These are phyloP conservation scores for Philotrypesis tridentata DNA, from an alignment of 1,140 invertebrate genomes.

Conservation along the genomic window DNA sequence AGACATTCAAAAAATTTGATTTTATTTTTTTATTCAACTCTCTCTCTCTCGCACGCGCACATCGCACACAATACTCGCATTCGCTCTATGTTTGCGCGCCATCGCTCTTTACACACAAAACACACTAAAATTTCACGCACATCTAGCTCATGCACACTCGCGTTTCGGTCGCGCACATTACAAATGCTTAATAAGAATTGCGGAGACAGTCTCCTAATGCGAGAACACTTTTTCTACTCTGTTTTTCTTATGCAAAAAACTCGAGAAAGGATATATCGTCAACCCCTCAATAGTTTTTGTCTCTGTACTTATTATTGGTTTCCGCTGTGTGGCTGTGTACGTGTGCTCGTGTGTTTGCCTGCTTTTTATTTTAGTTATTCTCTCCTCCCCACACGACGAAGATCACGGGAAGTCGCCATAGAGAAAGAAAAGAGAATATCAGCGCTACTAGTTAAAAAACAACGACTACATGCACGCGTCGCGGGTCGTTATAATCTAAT, in stretches of 20 bases:
- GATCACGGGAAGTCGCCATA: not conserved
- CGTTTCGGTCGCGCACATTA: conserved; percentile 30
- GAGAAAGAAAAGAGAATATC: conserved; percentile 18
- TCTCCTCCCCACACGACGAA: not conserved
- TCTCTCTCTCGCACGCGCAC: not conserved
- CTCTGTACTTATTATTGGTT: conserved; percentile 39
- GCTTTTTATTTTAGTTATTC: not conserved
- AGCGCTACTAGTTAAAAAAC: conserved; percentile 24
- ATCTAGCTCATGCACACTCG: not conserved
- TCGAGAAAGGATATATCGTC: conserved; percentile 34
- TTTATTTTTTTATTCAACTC: conserved; percentile 38
- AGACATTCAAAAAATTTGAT: conserved; percentile 52
- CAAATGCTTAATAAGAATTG: conserved; percentile 47
- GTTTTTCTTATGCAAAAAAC: conserved; percentile 15
- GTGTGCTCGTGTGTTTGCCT: not conserved
- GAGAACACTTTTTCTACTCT: conserved; percentile 39
- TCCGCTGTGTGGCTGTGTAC: conserved; percentile 20
- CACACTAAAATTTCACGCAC: conserved; percentile 14
- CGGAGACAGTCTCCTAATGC: conserved; percentile 38
- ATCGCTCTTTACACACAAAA: not conserved
- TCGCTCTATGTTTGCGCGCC: not conserved
- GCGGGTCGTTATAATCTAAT: not conserved
- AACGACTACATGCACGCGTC: conserved; percentile 26
- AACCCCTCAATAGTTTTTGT: conserved; percentile 13
- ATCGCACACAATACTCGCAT: not conserved